phyloP scores from a whole-genome alignment of 2,113 vertebrate species.

The Strigops habroptila region DNA sequence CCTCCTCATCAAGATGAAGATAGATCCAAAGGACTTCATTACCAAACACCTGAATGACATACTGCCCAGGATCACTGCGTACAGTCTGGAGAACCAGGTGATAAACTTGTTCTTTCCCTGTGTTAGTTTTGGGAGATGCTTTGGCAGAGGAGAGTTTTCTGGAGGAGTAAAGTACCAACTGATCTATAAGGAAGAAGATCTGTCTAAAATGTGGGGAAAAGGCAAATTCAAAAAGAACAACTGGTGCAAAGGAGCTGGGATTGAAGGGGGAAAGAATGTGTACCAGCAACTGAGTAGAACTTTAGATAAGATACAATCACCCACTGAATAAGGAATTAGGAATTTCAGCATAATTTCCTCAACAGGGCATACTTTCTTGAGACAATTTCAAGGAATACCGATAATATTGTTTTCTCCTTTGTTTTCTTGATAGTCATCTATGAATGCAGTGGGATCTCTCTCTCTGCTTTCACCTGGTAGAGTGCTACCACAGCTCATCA shows the following conservation, averaged over 20 bases:
- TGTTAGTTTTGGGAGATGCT: background rate
- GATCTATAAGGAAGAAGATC: background rate
- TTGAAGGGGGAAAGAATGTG: background rate
- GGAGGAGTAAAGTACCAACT: background rate
- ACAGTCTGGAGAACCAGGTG: constrained; percentile 81
- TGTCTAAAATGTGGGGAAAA: background rate
- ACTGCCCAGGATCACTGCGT: constrained; percentile 79
- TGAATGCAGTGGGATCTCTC: constrained; percentile 88
- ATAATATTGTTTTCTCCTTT: constrained; percentile 31
- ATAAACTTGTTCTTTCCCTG: background rate
- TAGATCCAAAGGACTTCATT: constrained; percentile 84
- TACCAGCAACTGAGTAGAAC: background rate
- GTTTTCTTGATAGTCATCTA: constrained; percentile 75
- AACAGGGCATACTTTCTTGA: background rate
- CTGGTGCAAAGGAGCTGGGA: background rate
- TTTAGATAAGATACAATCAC: background rate
- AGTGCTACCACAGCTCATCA: constrained; percentile 86
- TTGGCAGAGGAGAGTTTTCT: background rate
- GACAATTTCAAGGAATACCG: background rate
- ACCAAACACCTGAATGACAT: constrained; percentile 84
- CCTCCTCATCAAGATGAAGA: constrained; percentile 87
- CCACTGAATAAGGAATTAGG: background rate
- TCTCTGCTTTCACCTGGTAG: constrained; percentile 82
- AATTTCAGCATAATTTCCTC: background rate
- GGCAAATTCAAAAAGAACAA: background rate